phyloP scores from a whole-genome alignment of 2,797 vertebrate species.

The Glyptemys insculpta region DNA sequence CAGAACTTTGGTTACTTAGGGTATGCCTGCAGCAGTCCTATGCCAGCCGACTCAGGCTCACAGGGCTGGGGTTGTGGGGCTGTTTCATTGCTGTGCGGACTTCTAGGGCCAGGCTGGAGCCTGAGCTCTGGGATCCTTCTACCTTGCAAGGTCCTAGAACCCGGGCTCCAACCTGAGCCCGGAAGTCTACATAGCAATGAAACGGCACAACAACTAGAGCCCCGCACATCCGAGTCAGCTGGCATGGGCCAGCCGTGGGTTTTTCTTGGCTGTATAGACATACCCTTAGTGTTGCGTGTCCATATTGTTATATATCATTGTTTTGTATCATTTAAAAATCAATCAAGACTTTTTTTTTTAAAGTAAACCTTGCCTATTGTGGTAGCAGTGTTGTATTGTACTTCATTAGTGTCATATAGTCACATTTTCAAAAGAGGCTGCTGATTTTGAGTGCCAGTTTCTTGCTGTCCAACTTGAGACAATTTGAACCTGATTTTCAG shows the following conservation, averaged over 20 bases:
- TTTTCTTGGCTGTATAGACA: not conserved
- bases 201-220: too few species aligned
- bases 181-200: too few species aligned
- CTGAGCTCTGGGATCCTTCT: not conserved
- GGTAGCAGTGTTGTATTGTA: not conserved
- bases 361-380: not conserved
- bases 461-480: not conserved
- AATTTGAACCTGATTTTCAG: not conserved
- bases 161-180: not conserved
- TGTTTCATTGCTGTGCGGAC: not conserved
- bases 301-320: accelerated
- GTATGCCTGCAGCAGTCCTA: not conserved
- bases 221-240: not conserved
- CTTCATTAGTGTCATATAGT: not conserved
- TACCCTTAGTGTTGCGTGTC: not conserved
- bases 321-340: not conserved
- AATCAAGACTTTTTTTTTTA: not conserved
- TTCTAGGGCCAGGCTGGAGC: not conserved
- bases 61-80: not conserved
- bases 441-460: not conserved
- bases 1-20: not conserved
- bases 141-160: not conserved
- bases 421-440: not conserved
- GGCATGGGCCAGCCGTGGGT: not conserved
- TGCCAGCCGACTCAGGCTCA: not conserved